Evolutionary conservation across 2,797 vertebrate genomes (phyloP).

Genomic region (Margarornis squamiger): DNA sequence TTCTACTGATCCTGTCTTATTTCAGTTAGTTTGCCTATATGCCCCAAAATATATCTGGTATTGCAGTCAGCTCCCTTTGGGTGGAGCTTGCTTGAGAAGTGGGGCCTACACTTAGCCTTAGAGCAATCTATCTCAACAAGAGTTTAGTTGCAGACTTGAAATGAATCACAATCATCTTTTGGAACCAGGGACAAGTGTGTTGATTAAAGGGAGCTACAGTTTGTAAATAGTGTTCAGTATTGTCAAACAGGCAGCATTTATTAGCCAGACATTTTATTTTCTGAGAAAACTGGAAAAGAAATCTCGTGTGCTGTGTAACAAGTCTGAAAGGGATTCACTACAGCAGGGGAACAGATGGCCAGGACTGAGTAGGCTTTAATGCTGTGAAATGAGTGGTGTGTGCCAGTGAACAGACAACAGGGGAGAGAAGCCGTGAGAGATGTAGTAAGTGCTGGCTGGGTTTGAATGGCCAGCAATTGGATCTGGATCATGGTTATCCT

Average conservation of each 20-base stretch:
- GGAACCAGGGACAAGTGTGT: background rate
- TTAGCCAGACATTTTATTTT: background rate
- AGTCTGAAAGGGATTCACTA: background rate
- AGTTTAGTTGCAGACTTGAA: background rate
- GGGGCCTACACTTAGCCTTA: fast-evolving
- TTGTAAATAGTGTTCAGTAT: constrained; percentile 11
- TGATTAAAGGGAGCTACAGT: background rate
- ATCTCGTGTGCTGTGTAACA: background rate
- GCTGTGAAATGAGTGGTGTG: background rate
- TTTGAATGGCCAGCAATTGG: background rate
- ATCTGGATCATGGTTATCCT: background rate
- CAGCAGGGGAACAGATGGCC: constrained; percentile 1
- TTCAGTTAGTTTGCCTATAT: background rate
- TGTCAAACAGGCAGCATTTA: constrained; percentile 10
- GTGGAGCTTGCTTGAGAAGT: background rate
- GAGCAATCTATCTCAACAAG: background rate
- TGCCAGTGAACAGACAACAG: fast-evolving
- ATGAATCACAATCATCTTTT: background rate
- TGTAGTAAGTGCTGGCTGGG: background rate
- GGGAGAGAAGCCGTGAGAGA: background rate
- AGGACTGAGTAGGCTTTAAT: background rate
- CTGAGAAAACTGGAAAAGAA: background rate
- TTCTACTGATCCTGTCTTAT: background rate
- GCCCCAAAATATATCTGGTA: background rate
- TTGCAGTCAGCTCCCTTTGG: background rate